These are phyloP conservation scores for Torymus aiolomorphi DNA, from an alignment of 2,888 invertebrate genomes.

Conservation along the genomic window DNA sequence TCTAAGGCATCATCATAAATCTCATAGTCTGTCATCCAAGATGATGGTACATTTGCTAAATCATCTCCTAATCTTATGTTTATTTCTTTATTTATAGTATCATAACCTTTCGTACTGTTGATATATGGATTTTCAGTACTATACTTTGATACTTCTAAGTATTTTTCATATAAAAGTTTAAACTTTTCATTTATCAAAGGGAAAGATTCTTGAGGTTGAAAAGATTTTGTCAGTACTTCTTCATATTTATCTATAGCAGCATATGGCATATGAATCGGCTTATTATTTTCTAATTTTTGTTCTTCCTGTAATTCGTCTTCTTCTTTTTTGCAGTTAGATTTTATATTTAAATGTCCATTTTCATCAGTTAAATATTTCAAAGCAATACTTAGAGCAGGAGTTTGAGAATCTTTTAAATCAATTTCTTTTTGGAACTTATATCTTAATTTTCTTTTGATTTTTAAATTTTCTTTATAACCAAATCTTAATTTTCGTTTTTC, in stretches of 20 bases:
- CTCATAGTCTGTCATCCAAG: slow-evolving; percentile 89
- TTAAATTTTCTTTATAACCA: slow-evolving; percentile 61
- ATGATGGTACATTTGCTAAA: slow-evolving; percentile 64
- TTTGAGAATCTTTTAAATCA: slow-evolving; percentile 63
- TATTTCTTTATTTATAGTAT: slow-evolving; percentile 6
- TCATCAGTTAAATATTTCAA: slow-evolving; percentile 76
- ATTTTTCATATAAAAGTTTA: slow-evolving; percentile 65
- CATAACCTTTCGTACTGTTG: background rate
- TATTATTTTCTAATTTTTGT: slow-evolving; percentile 2
- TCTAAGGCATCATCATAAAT: slow-evolving; percentile 78
- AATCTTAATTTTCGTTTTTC: slow-evolving; percentile 66
- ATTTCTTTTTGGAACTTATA: slow-evolving; percentile 60
- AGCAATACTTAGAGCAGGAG: slow-evolving; percentile 77
- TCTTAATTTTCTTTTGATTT: slow-evolving; percentile 55
- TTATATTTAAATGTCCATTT: slow-evolving; percentile 20
- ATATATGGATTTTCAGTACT: slow-evolving; percentile 20
- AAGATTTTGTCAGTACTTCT: slow-evolving; percentile 19
- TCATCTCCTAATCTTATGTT: slow-evolving; percentile 57
- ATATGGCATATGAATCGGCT: slow-evolving; percentile 69
- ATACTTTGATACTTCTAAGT: slow-evolving; percentile 58
- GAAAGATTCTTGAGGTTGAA: slow-evolving; percentile 9
- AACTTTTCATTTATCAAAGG: slow-evolving; percentile 61
- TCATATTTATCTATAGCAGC: slow-evolving; percentile 62
- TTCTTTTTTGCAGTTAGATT: background rate
- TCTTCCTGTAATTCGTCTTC: background rate